phyloP scores from a whole-genome alignment of 2,113 vertebrate species.

The Taurulus bubalis region DNA sequence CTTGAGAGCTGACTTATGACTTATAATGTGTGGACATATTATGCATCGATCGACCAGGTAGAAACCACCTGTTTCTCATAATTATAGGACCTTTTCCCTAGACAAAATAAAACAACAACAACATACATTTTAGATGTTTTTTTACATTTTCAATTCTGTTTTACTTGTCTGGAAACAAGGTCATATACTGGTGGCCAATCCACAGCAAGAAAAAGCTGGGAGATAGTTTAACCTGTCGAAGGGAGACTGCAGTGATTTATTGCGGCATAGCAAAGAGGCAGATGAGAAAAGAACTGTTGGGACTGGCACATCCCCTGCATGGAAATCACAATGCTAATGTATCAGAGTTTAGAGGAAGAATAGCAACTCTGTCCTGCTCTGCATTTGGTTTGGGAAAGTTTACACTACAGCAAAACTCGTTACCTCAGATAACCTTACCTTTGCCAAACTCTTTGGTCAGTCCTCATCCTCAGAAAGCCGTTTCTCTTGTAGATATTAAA shows the following conservation, averaged over 20 bases:
- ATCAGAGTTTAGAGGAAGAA: background rate
- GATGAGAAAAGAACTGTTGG: background rate
- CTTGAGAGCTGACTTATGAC: slow-evolving; percentile 33
- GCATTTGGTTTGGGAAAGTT: background rate
- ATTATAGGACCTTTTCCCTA: background rate
- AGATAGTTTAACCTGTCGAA: background rate
- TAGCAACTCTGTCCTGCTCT: background rate
- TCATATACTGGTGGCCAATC: background rate
- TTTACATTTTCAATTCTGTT: background rate
- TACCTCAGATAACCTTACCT: background rate
- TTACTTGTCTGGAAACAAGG: background rate
- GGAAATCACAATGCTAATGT: background rate
- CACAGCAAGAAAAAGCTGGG: background rate
- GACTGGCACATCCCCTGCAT: slow-evolving; percentile 1
- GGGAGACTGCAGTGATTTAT: background rate
- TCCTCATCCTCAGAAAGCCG: background rate
- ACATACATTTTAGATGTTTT: background rate
- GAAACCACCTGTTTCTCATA: slow-evolving; percentile 5
- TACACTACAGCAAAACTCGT: background rate
- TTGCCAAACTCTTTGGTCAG: background rate
- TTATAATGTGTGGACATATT: slow-evolving; percentile 27
- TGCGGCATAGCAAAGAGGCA: background rate
- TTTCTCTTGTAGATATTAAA: background rate
- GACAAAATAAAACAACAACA: background rate
- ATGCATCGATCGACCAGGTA: slow-evolving; percentile 2